Evolutionary conservation across 2,888 invertebrate genomes (phyloP).

Genomic region (Dolomedes plantarius): DNA sequence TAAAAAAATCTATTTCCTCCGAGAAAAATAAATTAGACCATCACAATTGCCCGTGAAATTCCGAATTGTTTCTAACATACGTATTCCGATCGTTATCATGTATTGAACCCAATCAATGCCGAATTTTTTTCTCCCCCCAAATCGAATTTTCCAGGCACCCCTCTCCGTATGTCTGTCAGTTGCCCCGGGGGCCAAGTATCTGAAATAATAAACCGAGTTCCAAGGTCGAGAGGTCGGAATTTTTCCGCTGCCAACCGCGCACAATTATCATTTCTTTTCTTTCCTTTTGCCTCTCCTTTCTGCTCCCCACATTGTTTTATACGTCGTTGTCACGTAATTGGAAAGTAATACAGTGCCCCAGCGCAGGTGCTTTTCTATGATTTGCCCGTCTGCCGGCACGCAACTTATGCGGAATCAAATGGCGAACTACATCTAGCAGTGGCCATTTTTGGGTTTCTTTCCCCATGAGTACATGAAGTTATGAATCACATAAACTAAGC

Average conservation of each 20-base stretch:
- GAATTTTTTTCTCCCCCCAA: neutral
- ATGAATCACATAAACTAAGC: too few species aligned
- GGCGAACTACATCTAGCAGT: too few species aligned
- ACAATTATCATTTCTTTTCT: slow-evolving; percentile 58
- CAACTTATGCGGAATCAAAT: neutral
- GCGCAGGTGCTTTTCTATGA: slow-evolving; percentile 57
- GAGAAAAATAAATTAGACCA: neutral
- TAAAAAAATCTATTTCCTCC: too few species aligned
- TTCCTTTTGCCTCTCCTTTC: neutral
- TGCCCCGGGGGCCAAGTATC: slow-evolving; percentile 18
- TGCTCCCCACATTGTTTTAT: slow-evolving; percentile 63
- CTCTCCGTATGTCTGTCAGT: neutral
- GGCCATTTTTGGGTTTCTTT: slow-evolving; percentile 34
- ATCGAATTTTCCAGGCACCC: too few species aligned
- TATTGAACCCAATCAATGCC: neutral
- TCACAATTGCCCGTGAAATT: neutral
- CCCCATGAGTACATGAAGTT: too few species aligned
- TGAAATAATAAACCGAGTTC: slow-evolving; percentile 64
- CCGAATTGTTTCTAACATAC: neutral
- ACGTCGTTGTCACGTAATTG: slow-evolving; percentile 70
- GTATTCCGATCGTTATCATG: slow-evolving; percentile 5
- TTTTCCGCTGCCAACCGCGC: slow-evolving; percentile 40
- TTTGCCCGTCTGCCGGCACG: slow-evolving; percentile 32
- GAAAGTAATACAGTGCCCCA: slow-evolving; percentile 49
- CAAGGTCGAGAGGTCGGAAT: slow-evolving; percentile 59